A percentile compares a stretch with the other conserved stretches of the same genome.
Evolutionary conservation across 2,797 vertebrate genomes (phyloP).

Genomic region (Pampus argenteus): DNA sequence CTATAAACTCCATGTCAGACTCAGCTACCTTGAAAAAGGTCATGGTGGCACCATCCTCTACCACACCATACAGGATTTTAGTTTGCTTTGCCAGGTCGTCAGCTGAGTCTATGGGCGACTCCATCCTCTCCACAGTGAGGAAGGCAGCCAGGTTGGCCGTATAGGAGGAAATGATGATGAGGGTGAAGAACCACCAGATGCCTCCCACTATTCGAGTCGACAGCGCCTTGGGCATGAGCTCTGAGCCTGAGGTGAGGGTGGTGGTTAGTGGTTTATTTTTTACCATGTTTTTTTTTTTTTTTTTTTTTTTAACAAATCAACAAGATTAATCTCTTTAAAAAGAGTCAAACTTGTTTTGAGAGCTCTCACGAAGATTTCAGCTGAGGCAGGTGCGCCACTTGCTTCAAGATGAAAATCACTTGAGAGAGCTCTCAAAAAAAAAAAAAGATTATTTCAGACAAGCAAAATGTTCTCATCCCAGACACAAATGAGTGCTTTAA

Average conservation of each 20-base stretch:
- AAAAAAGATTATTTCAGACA: constrained; percentile 57
- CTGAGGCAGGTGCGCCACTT: constrained; percentile 37
- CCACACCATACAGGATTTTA: constrained; percentile 96
- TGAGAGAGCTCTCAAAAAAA: constrained; percentile 59
- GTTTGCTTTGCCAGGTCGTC: constrained; percentile 98
- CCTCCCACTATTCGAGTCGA: constrained; percentile 99
- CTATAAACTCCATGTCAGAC: neutral
- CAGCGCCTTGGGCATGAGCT: constrained; percentile 99
- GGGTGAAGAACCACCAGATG: constrained; percentile 99
- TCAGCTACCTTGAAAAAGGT: constrained; percentile 95
- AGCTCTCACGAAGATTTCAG: constrained; percentile 41
- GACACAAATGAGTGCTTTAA: constrained; percentile 47
- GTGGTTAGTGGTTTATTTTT: constrained; percentile 46
- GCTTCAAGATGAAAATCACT: constrained; percentile 42
- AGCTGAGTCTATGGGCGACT: constrained; percentile 97
- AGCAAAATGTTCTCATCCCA: constrained; percentile 41
- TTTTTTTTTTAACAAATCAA: no score
- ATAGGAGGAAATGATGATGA: constrained; percentile 99
- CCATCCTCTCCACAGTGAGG: constrained; percentile 99
- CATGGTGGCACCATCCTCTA: constrained; percentile 97
- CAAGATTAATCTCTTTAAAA: constrained; percentile 27
- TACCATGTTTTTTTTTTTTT: no score
- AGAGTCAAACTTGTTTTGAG: constrained; percentile 38
- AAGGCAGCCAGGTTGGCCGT: constrained; percentile 99
- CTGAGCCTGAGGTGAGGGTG: constrained; percentile 91